Evolutionary conservation across 2,113 vertebrate genomes (phyloP).

Genomic region (Stercorarius parasiticus): DNA sequence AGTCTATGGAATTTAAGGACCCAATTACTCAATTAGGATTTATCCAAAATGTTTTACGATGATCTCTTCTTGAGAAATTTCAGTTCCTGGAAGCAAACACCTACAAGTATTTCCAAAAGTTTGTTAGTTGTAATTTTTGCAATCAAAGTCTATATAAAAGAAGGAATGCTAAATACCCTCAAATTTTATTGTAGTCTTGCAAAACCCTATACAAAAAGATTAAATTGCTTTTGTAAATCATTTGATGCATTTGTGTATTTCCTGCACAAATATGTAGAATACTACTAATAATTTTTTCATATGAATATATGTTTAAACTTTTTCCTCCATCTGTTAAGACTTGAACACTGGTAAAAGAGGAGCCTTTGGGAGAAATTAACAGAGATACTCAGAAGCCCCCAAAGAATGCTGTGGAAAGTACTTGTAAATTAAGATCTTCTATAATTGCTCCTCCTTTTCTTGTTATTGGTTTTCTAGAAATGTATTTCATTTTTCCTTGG

Average conservation of each 20-base stretch:
- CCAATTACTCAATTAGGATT: neutral
- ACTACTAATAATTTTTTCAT: neutral
- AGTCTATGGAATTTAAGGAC: neutral
- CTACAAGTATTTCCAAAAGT: neutral
- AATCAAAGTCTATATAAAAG: neutral
- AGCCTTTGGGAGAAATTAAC: neutral
- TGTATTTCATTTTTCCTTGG: neutral
- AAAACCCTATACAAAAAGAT: neutral
- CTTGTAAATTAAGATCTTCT: neutral
- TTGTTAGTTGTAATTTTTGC: neutral
- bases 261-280: neutral
- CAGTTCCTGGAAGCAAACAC: neutral
- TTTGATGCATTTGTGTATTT: neutral
- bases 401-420: neutral
- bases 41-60: fast-evolving
- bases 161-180: neutral
- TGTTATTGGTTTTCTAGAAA: neutral
- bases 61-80: neutral
- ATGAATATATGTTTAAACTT: neutral
- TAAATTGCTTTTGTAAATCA: neutral
- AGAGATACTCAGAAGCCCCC: neutral
- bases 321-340: neutral
- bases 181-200: neutral
- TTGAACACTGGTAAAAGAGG: neutral
- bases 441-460: neutral